These are phyloP conservation scores for Nesospiza acunhae DNA, from an alignment of 2,113 vertebrate genomes.

Conservation along the genomic window DNA sequence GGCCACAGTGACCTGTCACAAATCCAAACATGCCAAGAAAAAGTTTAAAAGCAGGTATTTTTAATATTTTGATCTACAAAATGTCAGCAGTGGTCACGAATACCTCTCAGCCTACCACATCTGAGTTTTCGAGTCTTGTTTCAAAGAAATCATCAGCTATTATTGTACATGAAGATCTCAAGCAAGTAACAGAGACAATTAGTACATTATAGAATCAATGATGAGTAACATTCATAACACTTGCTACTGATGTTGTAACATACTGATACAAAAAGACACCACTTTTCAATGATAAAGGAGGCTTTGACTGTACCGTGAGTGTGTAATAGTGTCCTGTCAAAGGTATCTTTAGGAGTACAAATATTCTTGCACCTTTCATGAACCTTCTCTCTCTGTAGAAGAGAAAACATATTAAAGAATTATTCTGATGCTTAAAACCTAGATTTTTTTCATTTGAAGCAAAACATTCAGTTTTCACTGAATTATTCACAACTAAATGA, in stretches of 20 bases:
- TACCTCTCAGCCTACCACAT: neutral
- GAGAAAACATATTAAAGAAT: slow-evolving; percentile 38
- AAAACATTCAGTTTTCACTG: neutral
- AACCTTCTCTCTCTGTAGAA: slow-evolving; percentile 89
- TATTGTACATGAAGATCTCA: neutral
- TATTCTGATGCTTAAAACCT: neutral
- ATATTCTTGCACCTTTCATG: slow-evolving; percentile 90
- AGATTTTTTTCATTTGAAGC: neutral
- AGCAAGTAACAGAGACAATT: neutral
- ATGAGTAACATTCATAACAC: neutral
- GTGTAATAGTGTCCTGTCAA: slow-evolving; percentile 80
- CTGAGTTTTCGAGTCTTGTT: neutral
- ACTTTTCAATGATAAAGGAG: neutral
- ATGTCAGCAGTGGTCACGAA: neutral
- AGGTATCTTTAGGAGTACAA: slow-evolving; percentile 88
- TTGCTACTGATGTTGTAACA: neutral
- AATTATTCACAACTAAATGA: neutral
- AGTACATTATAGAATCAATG: neutral
- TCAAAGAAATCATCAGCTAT: neutral
- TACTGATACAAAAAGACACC: neutral
- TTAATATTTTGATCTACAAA: neutral
- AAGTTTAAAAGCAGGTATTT: neutral
- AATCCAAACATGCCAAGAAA: neutral
- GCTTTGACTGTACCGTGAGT: slow-evolving; percentile 80
- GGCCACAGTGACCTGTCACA: neutral